phyloP scores from a whole-genome alignment of 2,113 vertebrate genomes.

The Brachypodius melanocephalos region DNA sequence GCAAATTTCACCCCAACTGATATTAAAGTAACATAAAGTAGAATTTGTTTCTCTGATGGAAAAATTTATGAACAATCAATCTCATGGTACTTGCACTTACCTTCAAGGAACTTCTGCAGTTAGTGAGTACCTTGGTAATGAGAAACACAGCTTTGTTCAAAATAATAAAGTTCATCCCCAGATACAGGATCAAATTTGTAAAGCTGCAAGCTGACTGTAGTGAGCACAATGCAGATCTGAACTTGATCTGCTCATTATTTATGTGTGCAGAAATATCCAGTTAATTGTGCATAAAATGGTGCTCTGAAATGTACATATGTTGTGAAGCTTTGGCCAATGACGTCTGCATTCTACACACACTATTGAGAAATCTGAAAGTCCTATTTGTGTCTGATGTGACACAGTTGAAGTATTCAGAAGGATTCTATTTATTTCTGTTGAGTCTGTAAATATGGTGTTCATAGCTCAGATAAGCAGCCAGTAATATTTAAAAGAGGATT shows the following conservation, averaged over 20 bases:
- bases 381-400: background rate
- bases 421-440: background rate
- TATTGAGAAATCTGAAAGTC: background rate
- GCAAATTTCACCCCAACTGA: background rate
- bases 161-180: background rate
- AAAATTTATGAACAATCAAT: background rate
- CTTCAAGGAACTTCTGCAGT: background rate
- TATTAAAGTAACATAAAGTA: background rate
- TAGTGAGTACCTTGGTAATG: background rate
- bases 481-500: background rate
- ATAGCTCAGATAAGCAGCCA: background rate
- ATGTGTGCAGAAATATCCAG: background rate
- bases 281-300: background rate
- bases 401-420: background rate
- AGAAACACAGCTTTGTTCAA: background rate
- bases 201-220: background rate
- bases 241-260: background rate
- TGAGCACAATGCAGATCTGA: background rate
- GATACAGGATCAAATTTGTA: background rate
- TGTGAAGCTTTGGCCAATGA: background rate
- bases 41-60: background rate
- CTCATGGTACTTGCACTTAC: background rate
- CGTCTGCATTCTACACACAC: background rate
- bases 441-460: background rate
- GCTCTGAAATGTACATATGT: background rate